Conservation (phyloP, 2,797 vertebrate species). For the Amblyraja radiata region DNA sequence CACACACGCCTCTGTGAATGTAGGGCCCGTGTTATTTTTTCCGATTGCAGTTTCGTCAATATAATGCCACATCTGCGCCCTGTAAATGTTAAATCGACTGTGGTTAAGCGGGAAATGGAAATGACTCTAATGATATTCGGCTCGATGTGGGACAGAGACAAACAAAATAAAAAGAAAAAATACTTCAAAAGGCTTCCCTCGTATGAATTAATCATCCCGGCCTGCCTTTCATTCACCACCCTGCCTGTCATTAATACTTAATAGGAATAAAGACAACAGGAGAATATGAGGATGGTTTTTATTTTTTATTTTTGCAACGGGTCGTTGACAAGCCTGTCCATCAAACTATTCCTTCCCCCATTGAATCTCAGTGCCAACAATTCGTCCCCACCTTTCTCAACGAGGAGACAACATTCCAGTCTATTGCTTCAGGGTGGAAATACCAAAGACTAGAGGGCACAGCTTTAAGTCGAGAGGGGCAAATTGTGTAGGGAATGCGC, state of each 20-base stretch:
- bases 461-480: no score
- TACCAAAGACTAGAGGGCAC: no score
- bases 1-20: neutral
- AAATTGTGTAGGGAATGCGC: no score
- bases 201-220: neutral
- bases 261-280: neutral
- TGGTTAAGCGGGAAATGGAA: neutral
- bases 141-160: neutral
- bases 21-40: neutral
- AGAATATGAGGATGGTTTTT: neutral
- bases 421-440: no score
- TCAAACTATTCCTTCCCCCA: neutral
- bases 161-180: neutral
- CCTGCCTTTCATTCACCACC: neutral
- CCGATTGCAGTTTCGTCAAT: conserved; percentile 1
- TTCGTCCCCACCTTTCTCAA: neutral
- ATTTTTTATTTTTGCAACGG: no score
- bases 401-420: no score
- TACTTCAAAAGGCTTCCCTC: conserved; percentile 17
- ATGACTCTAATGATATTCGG: conserved; percentile 19
- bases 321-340: no score
- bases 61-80: conserved; percentile 10
- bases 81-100: conserved; percentile 8
- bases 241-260: neutral
- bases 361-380: neutral